Evolutionary conservation across 1,140 invertebrate genomes (phyloP).

Genomic region (Pseudomyrmex concolor): DNA sequence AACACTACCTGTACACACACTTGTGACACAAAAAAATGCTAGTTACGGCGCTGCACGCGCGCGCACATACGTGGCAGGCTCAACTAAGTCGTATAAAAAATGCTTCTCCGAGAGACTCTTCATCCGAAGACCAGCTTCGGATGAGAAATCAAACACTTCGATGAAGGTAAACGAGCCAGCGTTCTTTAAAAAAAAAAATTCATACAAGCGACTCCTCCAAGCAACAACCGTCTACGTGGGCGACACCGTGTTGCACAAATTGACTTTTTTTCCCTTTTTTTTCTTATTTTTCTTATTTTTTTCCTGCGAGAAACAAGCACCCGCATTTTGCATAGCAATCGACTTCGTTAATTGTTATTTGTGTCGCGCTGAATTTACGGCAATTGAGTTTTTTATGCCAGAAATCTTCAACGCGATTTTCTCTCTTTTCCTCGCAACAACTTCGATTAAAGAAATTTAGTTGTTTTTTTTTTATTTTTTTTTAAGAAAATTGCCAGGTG

Average conservation of each 20-base stretch:
- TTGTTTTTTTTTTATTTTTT: not conserved
- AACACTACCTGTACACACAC: not conserved
- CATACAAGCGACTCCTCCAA: slow-evolving; percentile 28
- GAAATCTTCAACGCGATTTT: not conserved
- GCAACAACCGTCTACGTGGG: slow-evolving; percentile 13
- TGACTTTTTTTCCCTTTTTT: slow-evolving; percentile 22
- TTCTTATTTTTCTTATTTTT: slow-evolving; percentile 23
- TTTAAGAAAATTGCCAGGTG: not conserved
- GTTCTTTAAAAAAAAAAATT: slow-evolving; percentile 45
- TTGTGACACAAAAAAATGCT: slow-evolving; percentile 4
- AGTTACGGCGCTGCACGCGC: slow-evolving; percentile 45
- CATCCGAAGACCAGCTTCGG: slow-evolving; percentile 69
- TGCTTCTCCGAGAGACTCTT: slow-evolving; percentile 34
- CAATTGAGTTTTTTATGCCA: slow-evolving; percentile 5
- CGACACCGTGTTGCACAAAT: slow-evolving; percentile 27
- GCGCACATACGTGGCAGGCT: slow-evolving; percentile 42
- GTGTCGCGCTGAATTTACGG: not conserved
- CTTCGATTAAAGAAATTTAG: not conserved
- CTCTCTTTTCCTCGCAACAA: not conserved
- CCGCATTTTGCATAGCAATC: slow-evolving; percentile 5
- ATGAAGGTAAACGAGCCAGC: slow-evolving; percentile 67
- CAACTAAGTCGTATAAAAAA: slow-evolving; percentile 57
- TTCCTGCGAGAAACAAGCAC: slow-evolving; percentile 14
- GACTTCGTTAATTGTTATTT: not conserved
- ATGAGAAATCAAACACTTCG: slow-evolving; percentile 53